Percentiles rank a stretch among this genome's conserved stretches.
phyloP scores from a whole-genome alignment of 1,140 invertebrate species.

The Diuraphis noxia region DNA sequence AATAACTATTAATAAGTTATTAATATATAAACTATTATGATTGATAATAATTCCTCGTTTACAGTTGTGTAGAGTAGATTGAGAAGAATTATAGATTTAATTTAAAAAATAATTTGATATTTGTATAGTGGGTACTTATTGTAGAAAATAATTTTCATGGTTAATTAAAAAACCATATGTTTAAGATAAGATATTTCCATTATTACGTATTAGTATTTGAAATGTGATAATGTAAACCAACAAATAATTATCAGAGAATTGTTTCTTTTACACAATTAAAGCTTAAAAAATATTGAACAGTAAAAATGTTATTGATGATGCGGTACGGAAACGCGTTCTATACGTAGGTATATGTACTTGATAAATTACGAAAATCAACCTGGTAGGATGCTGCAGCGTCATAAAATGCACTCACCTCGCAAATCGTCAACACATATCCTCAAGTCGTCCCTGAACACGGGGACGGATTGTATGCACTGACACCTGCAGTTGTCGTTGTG shows the following conservation, averaged over 20 bases:
- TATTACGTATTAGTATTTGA: background rate
- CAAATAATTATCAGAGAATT: background rate
- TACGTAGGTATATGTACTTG: too few species aligned
- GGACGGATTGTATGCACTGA: constrained; percentile 62
- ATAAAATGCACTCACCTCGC: constrained; percentile 60
- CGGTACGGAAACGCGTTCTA: too few species aligned
- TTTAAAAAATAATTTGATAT: background rate
- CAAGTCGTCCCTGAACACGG: constrained; percentile 64
- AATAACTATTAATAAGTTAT: too few species aligned
- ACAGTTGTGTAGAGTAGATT: background rate
- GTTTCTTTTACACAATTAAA: background rate
- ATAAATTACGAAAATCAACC: background rate
- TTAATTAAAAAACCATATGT: background rate
- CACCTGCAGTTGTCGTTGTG: constrained; percentile 59
- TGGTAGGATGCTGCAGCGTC: background rate
- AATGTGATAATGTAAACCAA: background rate
- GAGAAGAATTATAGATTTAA: background rate
- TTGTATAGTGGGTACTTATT: background rate
- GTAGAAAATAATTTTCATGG: background rate
- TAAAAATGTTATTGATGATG: background rate
- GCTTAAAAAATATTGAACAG: background rate
- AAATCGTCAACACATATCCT: constrained; percentile 63
- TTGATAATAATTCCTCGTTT: too few species aligned
- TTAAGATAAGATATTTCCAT: background rate
- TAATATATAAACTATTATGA: too few species aligned